Evolutionary conservation across 2,797 vertebrate species (phyloP), one percentile per base, ranked within the genome.

Genomic region (Myiotriccus ornatus): DNA sequence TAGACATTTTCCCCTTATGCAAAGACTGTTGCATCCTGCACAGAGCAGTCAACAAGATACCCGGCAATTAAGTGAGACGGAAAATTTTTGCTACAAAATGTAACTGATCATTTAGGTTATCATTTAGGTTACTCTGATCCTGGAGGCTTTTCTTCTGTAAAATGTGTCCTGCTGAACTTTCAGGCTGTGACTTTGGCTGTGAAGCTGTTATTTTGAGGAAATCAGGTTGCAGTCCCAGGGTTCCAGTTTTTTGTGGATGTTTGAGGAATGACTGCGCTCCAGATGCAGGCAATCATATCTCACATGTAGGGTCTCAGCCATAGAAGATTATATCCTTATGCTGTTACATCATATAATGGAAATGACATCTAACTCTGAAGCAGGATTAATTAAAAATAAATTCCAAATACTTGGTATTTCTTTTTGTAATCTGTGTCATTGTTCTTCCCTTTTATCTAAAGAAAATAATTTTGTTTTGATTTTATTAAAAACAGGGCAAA

Each of bases 231-330:
- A 78, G 22, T 5, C 7, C 19, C 35, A 53, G 49, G 27, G 8
- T 37, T 83, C 14, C 25, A 56, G 23, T 3, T 84, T 80, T 60
- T 39, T 69, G 34, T 4, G 7, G 24, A 44, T 56, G 4, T 43
- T 44, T 56, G 25, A 85, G 28, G 28, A 69, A 74, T 4, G 8
- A 41, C 20, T 71, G 24, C 24, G 8, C n/a, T 89, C 23, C 28
- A 62, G 39, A 69, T 56, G 20, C 1, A 0, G 2, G 6, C 1
- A 14, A 71, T 70, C 28, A 6, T 19, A 43, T 10, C 17, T 46
- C n/a, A 68, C 1, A 1, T 6, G 0, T 7, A 50, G 12, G 16
- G 2, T 50, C 28, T 80, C 53, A 34, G 43, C 35, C 17, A 56
- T 0, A 4, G 53, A 68, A 80, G 70, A 86, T 41, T 0, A 14